phyloP scores from a whole-genome alignment of 2,113 vertebrate species.

The Naja naja region DNA sequence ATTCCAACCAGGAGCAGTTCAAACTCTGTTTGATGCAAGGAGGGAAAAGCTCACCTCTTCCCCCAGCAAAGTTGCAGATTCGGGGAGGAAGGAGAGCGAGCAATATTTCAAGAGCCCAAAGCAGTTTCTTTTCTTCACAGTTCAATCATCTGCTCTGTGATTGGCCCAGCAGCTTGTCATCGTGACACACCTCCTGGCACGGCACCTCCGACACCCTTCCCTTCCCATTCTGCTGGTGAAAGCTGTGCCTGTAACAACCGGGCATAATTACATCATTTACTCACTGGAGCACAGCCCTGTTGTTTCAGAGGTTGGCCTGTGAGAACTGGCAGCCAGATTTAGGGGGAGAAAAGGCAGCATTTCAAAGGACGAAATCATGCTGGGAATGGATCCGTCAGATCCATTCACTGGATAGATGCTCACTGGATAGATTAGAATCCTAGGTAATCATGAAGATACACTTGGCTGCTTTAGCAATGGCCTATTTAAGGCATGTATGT shows the following conservation, averaged over 20 bases:
- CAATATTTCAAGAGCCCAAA: conserved; percentile 48
- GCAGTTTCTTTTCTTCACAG: conserved; percentile 69
- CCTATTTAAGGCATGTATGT: background rate
- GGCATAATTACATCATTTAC: conserved; percentile 72
- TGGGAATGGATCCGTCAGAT: conserved; percentile 13
- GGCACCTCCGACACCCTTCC: conserved; percentile 41
- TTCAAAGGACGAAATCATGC: conserved; percentile 40
- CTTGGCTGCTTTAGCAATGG: conserved; percentile 2
- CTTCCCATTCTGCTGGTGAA: conserved; percentile 43
- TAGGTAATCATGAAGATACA: background rate
- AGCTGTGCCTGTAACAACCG: conserved; percentile 63
- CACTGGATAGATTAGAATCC: conserved; percentile 31
- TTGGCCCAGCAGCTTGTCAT: conserved; percentile 53
- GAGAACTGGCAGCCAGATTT: conserved; percentile 34
- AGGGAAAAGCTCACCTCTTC: conserved; percentile 24
- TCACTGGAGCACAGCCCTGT: conserved; percentile 68
- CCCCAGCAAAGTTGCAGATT: conserved; percentile 58
- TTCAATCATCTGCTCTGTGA: conserved; percentile 61
- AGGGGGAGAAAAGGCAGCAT: conserved; percentile 42
- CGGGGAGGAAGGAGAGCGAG: background rate
- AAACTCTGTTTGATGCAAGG: conserved; percentile 46
- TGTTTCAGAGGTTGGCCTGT: conserved; percentile 58
- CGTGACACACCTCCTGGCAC: conserved; percentile 54
- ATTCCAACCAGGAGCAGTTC: conserved; percentile 38
- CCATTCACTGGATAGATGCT: conserved; percentile 19